phyloP scores from a whole-genome alignment of 2,113 vertebrate genomes.

The Scolopax mira region DNA sequence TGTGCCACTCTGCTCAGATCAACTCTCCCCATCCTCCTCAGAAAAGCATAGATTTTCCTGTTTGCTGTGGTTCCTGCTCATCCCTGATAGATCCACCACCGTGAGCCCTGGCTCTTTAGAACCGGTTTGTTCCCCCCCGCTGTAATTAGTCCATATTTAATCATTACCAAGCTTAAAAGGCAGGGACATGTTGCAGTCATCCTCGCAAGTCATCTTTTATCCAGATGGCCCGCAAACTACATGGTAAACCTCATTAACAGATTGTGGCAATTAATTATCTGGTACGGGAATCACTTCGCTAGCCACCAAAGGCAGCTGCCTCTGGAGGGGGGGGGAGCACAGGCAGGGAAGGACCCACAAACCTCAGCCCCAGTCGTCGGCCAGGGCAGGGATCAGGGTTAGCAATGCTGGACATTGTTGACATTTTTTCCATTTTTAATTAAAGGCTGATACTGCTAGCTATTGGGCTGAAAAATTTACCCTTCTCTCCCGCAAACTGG shows the following conservation, averaged over 20 bases:
- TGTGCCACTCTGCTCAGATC: rapidly evolving
- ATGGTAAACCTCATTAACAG: constrained; percentile 30
- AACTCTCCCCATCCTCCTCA: not conserved
- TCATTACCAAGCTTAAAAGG: not conserved
- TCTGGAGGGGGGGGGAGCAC: not conserved
- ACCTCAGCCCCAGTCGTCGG: not conserved
- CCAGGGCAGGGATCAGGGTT: not conserved
- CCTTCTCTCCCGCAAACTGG: rapidly evolving
- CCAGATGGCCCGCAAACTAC: constrained; percentile 30
- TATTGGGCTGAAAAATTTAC: not conserved
- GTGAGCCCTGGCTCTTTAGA: not conserved
- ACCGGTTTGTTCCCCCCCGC: not conserved
- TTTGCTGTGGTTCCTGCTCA: not conserved
- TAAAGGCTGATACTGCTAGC: not conserved
- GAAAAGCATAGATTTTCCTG: not conserved
- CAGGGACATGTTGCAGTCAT: not conserved
- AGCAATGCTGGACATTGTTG: not conserved
- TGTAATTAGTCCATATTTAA: not conserved
- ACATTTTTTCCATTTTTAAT: not conserved
- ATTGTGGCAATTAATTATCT: constrained; percentile 31
- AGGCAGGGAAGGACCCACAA: not conserved
- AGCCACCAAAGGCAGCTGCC: not conserved
- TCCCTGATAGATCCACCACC: not conserved
- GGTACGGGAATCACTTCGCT: not conserved
- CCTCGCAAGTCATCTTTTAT: not conserved